A percentile compares a stretch with the other conserved stretches of the same genome.
Conservation (phyloP, 2,888 invertebrate genomes). For the Scaptomyza cyrtandrae region DNA sequence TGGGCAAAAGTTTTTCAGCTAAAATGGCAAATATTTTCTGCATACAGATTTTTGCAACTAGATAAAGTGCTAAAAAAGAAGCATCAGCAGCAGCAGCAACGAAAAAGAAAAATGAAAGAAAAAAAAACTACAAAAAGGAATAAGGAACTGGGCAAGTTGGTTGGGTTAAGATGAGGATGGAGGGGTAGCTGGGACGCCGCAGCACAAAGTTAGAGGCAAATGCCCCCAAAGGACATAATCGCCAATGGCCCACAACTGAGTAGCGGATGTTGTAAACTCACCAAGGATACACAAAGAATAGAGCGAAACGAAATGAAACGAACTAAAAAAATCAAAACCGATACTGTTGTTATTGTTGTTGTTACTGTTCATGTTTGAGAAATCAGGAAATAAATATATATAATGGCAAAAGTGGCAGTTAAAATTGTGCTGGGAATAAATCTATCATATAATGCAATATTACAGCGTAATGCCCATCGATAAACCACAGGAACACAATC, state of each 20-base stretch:
- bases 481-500: constrained; percentile 33
- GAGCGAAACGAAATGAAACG: constrained; percentile 7
- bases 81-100: constrained; percentile 2
- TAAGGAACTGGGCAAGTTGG: constrained; percentile 42
- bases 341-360: constrained; percentile 9
- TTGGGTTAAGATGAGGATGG: not conserved
- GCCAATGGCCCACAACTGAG: constrained; percentile 73
- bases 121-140: constrained; percentile 27
- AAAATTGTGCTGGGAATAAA: constrained; percentile 81
- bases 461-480: constrained; percentile 71
- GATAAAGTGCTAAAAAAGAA: constrained; percentile 60
- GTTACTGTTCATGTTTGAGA: constrained; percentile 17
- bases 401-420: constrained; percentile 69
- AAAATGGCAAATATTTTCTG: constrained; percentile 72
- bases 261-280: constrained; percentile 68
- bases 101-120: constrained; percentile 5
- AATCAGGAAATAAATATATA: constrained; percentile 34
- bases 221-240: constrained; percentile 79
- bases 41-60: constrained; percentile 77
- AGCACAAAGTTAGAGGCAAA: constrained; percentile 50
- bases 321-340: not conserved
- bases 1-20: constrained; percentile 67
- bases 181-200: not conserved
- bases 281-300: constrained; percentile 30
- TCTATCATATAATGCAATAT: constrained; percentile 79